phyloP scores from a whole-genome alignment of 2,797 vertebrate genomes.

The Microctenopoma stevenorrisi region DNA sequence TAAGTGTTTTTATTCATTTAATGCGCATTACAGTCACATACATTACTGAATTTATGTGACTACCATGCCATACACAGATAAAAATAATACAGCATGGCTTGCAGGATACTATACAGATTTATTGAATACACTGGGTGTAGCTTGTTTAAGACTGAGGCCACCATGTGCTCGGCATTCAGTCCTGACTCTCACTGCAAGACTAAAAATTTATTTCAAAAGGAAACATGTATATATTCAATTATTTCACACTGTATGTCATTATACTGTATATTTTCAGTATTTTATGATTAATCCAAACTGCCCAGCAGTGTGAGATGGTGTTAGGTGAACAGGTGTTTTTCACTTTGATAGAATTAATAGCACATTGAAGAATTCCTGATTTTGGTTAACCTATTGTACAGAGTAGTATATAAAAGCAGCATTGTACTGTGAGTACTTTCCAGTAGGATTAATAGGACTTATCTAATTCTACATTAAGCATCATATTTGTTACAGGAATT shows the following conservation, averaged over 20 bases:
- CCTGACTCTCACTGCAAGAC: neutral
- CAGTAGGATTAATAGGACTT: neutral
- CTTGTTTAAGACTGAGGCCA: neutral
- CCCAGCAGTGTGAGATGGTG: constrained; percentile 7
- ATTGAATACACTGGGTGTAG: constrained; percentile 16
- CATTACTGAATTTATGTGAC: constrained; percentile 11
- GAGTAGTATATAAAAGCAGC: neutral
- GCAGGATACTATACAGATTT: constrained; percentile 1
- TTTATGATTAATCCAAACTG: constrained; percentile 1
- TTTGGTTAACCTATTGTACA: constrained; percentile 1
- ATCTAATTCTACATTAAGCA: neutral
- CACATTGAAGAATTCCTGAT: constrained; percentile 2
- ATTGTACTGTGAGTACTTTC: neutral
- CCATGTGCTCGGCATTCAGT: constrained; percentile 5
- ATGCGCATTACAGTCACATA: neutral
- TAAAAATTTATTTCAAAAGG: neutral
- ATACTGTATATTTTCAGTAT: neutral
- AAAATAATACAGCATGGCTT: neutral
- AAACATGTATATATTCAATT: neutral
- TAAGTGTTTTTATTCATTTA: constrained; percentile 1
- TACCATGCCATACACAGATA: neutral
- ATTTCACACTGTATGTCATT: neutral
- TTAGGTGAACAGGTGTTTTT: constrained; percentile 11
- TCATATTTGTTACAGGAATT: too few relatives aligned
- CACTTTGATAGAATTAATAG: constrained; percentile 7